A percentile compares a stretch with the other conserved stretches of the same genome.
Conservation (phyloP, 2,797 vertebrate species). For the Rhinogobio ventralis region DNA sequence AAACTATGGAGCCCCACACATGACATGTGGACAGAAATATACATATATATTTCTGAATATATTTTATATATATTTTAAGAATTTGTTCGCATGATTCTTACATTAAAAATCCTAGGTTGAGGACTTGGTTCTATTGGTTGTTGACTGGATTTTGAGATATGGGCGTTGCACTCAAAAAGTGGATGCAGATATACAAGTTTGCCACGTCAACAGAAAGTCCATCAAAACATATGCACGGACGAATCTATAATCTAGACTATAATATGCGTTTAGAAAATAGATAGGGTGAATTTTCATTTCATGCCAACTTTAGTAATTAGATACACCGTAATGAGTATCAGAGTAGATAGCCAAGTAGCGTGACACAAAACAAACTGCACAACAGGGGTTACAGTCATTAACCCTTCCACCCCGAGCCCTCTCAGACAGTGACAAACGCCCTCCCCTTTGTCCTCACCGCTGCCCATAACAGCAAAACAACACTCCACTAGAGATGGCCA, state of each 20-base stretch:
- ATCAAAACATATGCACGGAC: neutral
- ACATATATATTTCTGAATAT: too few species aligned
- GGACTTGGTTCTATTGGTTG: neutral
- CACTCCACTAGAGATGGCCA: slow-evolving; percentile 39
- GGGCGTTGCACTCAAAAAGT: neutral
- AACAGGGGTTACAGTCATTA: slow-evolving; percentile 81
- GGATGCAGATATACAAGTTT: neutral
- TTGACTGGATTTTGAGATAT: neutral
- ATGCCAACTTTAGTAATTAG: slow-evolving; percentile 6
- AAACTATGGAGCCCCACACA: too few species aligned
- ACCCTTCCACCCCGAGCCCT: slow-evolving; percentile 69
- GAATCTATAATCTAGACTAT: neutral
- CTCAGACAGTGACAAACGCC: slow-evolving; percentile 84
- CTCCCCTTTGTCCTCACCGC: slow-evolving; percentile 72
- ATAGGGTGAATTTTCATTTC: neutral
- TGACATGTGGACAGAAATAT: too few species aligned
- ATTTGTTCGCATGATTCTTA: neutral
- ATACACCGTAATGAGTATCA: slow-evolving; percentile 64
- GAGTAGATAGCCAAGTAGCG: slow-evolving; percentile 73
- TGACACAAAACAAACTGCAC: slow-evolving; percentile 79
- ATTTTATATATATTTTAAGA: too few species aligned
- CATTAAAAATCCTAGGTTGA: neutral
- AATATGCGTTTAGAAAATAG: neutral
- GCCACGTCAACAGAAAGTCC: neutral
- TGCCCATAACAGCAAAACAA: slow-evolving; percentile 54